These are phyloP conservation scores for Omphaloscelis lunosa DNA, from an alignment of 2,888 invertebrate species.

Conservation along the genomic window DNA sequence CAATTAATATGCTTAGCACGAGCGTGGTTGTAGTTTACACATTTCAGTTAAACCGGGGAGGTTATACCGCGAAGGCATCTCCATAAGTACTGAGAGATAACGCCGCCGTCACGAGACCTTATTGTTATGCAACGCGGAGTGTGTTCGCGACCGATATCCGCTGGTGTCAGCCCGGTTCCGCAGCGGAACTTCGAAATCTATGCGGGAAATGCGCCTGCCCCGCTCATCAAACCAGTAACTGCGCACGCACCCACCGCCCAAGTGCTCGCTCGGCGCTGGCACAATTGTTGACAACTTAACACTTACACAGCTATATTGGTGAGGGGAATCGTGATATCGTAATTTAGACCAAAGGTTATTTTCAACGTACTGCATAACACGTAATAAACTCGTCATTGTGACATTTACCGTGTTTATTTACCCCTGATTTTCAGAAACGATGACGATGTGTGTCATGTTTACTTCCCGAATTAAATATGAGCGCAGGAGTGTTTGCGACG, in stretches of 20 bases:
- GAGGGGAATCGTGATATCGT: constrained; percentile 66
- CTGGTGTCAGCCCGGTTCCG: constrained; percentile 68
- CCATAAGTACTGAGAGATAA: constrained; percentile 86
- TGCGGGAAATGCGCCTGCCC: constrained; percentile 63
- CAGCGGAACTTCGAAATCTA: constrained; percentile 72
- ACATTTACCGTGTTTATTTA: constrained; percentile 71
- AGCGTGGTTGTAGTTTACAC: constrained; percentile 62
- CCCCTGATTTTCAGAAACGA: constrained; percentile 68
- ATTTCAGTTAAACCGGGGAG: constrained; percentile 72
- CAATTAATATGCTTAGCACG: constrained; percentile 48
- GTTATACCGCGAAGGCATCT: constrained; percentile 84
- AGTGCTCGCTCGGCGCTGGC: constrained; percentile 12
- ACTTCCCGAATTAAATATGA: constrained; percentile 31
- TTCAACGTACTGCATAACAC: constrained; percentile 55
- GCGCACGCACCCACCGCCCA: constrained; percentile 37
- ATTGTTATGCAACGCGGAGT: constrained; percentile 82
- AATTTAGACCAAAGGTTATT: constrained; percentile 70
- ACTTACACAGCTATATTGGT: constrained; percentile 38
- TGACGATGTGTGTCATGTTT: constrained; percentile 58
- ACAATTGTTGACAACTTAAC: constrained; percentile 55
- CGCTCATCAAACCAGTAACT: constrained; percentile 27
- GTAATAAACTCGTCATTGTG: constrained; percentile 51
- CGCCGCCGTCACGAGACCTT: constrained; percentile 85
- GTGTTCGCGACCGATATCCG: constrained; percentile 74
- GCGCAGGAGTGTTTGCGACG: constrained; percentile 25